Evolutionary conservation across 2,113 vertebrate species (phyloP).

Genomic region (Paralichthys olivaceus): DNA sequence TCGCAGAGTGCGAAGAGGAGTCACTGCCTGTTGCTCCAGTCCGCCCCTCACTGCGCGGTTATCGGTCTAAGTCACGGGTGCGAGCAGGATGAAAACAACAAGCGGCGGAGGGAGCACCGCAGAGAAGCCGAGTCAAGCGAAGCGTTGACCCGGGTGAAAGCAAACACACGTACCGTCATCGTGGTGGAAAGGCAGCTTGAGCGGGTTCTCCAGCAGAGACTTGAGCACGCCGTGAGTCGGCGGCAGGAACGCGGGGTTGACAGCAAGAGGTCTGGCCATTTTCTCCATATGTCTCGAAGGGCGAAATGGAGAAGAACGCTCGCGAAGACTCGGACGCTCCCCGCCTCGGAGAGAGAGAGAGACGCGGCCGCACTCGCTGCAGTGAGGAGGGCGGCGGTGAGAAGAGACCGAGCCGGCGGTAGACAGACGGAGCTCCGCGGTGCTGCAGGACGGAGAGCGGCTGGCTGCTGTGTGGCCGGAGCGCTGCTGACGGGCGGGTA

Average conservation of each 20-base stretch:
- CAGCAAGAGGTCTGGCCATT: conserved; percentile 91
- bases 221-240: conserved; percentile 96
- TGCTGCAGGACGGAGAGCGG: conserved; percentile 54
- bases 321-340: conserved; percentile 19
- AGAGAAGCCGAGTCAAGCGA: neutral
- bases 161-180: conserved; percentile 87
- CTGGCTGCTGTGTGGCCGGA: conserved; percentile 33
- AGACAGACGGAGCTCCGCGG: conserved; percentile 32
- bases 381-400: neutral
- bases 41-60: neutral
- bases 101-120: neutral
- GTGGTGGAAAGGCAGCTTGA: conserved; percentile 93
- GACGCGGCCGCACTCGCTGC: neutral
- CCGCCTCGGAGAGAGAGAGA: conserved; percentile 8
- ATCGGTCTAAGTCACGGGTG: conserved; percentile 17
- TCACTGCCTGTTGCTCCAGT: neutral
- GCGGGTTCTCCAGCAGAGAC: conserved; percentile 96
- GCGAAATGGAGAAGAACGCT: conserved; percentile 45
- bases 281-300: conserved; percentile 81
- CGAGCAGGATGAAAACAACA: neutral
- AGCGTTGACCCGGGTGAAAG: neutral
- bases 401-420: conserved; percentile 4
- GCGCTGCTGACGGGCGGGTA: conserved; percentile 29
- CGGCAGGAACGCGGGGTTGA: conserved; percentile 91
- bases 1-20: neutral